Evolutionary conservation across 2,113 vertebrate genomes (phyloP).

Genomic region (Mastomys coucha): DNA sequence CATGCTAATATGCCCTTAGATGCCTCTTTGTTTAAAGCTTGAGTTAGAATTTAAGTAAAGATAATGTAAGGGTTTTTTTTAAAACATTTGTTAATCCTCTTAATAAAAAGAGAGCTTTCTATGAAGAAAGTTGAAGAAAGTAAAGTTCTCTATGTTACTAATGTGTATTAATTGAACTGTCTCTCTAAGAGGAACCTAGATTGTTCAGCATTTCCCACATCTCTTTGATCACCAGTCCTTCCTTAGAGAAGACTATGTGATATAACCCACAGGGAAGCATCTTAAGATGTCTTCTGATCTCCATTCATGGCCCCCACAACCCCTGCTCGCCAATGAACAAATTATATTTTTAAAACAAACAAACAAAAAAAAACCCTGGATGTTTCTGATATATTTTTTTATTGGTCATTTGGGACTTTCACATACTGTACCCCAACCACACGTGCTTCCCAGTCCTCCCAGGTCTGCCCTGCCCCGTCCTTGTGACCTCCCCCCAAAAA

Average conservation of each 20-base stretch:
- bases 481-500: neutral
- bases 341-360: neutral
- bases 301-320: neutral
- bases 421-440: neutral
- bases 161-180: accelerated
- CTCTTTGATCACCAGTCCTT: neutral
- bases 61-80: neutral
- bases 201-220: accelerated
- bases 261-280: neutral
- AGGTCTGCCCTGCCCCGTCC: neutral
- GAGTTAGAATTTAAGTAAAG: neutral
- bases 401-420: neutral
- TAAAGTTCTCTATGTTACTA: neutral
- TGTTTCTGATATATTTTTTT: neutral
- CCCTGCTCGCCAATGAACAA: neutral
- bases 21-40: neutral
- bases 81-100: neutral
- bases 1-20: neutral
- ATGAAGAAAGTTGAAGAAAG: neutral
- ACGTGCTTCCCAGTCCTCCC: neutral
- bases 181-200: accelerated
- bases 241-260: neutral
- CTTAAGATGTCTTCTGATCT: neutral
- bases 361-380: neutral
- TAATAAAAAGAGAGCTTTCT: neutral